Evolutionary conservation across 2,888 invertebrate genomes (phyloP).

Genomic region (Drosophila macrospina): DNA sequence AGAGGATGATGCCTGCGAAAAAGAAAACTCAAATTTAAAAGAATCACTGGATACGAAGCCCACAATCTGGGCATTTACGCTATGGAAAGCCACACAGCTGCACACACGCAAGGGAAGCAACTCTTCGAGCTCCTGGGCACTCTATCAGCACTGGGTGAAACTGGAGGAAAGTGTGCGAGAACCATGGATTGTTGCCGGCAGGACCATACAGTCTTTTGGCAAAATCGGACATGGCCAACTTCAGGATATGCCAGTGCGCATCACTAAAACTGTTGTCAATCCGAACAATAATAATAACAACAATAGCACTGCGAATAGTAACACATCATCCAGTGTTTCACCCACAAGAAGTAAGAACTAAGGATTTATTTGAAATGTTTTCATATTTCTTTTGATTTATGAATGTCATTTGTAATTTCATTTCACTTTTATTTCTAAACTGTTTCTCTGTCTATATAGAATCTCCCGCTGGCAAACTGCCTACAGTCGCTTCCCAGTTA

Average conservation of each 20-base stretch:
- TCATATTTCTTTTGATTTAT: neutral
- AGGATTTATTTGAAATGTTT: constrained; percentile 17
- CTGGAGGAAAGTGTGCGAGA: constrained; percentile 91
- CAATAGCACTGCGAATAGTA: constrained; percentile 56
- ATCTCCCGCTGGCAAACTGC: constrained; percentile 68
- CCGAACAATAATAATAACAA: constrained; percentile 69
- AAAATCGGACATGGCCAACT: constrained; percentile 86
- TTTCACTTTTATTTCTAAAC: neutral
- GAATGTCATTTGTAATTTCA: neutral
- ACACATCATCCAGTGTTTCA: constrained; percentile 56
- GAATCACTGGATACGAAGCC: constrained; percentile 91
- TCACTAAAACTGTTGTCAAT: constrained; percentile 85
- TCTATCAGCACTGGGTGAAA: constrained; percentile 94
- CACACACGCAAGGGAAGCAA: constrained; percentile 84
- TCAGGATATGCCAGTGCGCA: constrained; percentile 86
- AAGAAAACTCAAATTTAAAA: constrained; percentile 85
- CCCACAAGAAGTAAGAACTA: constrained; percentile 78
- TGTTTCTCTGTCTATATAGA: constrained; percentile 18
- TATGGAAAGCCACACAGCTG: constrained; percentile 90
- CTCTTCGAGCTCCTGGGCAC: constrained; percentile 90
- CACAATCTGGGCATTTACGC: constrained; percentile 93
- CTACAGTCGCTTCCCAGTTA: constrained; percentile 61
- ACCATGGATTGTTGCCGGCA: constrained; percentile 92
- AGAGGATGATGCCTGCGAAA: constrained; percentile 78
- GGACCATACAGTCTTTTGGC: constrained; percentile 90